These are phyloP conservation scores for Eupithecia tripunctaria DNA, from an alignment of 2,888 invertebrate genomes.

Conservation along the genomic window DNA sequence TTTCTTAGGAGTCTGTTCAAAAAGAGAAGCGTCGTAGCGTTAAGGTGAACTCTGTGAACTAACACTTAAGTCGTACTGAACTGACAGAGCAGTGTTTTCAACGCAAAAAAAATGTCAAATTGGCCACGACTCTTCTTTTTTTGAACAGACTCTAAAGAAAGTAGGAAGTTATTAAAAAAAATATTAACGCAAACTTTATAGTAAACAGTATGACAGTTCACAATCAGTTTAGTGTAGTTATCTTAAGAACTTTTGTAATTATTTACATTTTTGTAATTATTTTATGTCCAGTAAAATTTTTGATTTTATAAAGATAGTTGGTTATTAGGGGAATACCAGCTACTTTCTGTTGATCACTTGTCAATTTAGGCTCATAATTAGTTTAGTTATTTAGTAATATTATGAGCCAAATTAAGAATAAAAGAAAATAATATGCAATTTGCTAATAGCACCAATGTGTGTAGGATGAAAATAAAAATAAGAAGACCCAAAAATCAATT, in stretches of 20 bases:
- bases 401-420: slow-evolving; percentile 38
- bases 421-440: slow-evolving; percentile 57
- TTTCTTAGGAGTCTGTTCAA: no score
- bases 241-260: no score
- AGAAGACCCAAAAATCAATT: slow-evolving; percentile 20
- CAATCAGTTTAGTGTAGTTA: neutral
- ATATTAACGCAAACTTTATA: no score
- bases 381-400: slow-evolving; percentile 13
- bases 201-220: no score
- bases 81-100: no score
- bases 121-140: no score
- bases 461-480: slow-evolving; percentile 50
- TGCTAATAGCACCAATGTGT: slow-evolving; percentile 79
- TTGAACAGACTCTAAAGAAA: no score
- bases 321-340: neutral
- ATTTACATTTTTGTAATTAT: neutral
- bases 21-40: no score
- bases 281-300: neutral
- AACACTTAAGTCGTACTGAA: no score
- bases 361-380: slow-evolving; percentile 12
- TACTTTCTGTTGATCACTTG: slow-evolving; percentile 2
- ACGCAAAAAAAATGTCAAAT: no score
- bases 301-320: neutral
- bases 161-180: no score
- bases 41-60: no score